These are phyloP conservation scores for Paradoxurus hermaphroditus DNA, from an alignment of 2,113 vertebrate genomes.

Conservation along the genomic window DNA sequence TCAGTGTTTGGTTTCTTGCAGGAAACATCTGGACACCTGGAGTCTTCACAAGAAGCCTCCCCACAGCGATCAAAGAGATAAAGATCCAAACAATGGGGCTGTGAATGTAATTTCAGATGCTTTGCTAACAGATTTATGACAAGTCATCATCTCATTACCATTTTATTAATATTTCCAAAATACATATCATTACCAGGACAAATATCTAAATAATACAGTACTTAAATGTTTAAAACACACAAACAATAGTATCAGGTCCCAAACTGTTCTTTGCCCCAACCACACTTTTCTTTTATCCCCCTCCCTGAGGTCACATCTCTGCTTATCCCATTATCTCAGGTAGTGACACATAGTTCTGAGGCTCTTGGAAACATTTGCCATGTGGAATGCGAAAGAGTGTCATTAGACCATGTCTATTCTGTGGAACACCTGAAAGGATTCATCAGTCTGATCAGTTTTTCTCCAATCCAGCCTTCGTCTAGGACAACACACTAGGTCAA, in stretches of 20 bases:
- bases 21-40: not conserved
- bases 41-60: not conserved
- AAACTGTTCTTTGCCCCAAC: not conserved
- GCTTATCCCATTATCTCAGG: not conserved
- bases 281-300: not conserved
- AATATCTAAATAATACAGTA: not conserved
- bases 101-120: not conserved
- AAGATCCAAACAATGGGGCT: not conserved
- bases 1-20: not conserved
- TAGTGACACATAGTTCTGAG: not conserved
- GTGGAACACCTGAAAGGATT: no score
- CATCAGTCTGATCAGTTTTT: no score
- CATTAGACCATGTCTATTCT: not conserved
- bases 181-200: not conserved
- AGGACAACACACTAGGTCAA: no score
- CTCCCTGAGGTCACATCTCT: not conserved
- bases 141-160: not conserved
- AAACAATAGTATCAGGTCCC: not conserved
- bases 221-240: not conserved
- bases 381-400: not conserved
- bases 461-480: no score
- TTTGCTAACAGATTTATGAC: not conserved
- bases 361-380: not conserved
- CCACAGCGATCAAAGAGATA: not conserved
- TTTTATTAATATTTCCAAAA: not conserved